Conservation (phyloP, 2,888 invertebrate genomes). For the Leistus spinibarbis region DNA sequence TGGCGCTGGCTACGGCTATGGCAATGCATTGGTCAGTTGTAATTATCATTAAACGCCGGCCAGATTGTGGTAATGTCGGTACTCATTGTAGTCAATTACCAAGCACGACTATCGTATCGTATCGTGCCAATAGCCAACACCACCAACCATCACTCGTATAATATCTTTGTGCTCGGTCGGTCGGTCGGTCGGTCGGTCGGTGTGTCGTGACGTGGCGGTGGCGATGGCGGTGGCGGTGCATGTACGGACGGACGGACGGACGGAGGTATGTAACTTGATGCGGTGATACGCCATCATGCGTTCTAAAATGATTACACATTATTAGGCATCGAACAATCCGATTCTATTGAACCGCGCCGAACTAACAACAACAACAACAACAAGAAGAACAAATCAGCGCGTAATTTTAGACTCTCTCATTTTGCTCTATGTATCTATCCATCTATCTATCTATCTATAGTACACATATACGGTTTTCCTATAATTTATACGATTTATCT, state of each 20-base stretch:
- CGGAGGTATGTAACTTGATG: background rate
- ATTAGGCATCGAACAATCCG: background rate
- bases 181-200: too few species aligned
- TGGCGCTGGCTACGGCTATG: background rate
- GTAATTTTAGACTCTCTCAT: background rate
- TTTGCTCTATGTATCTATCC: background rate
- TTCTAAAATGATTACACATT: background rate
- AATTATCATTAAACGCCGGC: conserved; percentile 32
- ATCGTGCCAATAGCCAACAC: too few species aligned
- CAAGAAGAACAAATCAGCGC: background rate
- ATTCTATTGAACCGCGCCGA: background rate
- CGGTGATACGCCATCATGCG: background rate
- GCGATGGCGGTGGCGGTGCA: too few species aligned
- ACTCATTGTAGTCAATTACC: conserved; percentile 26
- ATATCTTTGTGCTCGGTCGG: background rate
- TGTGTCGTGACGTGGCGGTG: background rate
- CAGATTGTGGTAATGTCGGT: conserved; percentile 29
- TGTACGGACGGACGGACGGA: background rate
- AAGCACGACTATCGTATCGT: conserved; percentile 1
- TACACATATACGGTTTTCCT: too few species aligned
- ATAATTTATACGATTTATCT: too few species aligned
- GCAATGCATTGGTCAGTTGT: conserved; percentile 20
- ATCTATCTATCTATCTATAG: too few species aligned
- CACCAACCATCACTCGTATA: background rate
- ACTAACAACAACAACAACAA: background rate